A percentile compares a stretch with the other conserved stretches of the same genome.
Conservation (phyloP, 2,888 invertebrate genomes). For the Synergus laeviventris region DNA sequence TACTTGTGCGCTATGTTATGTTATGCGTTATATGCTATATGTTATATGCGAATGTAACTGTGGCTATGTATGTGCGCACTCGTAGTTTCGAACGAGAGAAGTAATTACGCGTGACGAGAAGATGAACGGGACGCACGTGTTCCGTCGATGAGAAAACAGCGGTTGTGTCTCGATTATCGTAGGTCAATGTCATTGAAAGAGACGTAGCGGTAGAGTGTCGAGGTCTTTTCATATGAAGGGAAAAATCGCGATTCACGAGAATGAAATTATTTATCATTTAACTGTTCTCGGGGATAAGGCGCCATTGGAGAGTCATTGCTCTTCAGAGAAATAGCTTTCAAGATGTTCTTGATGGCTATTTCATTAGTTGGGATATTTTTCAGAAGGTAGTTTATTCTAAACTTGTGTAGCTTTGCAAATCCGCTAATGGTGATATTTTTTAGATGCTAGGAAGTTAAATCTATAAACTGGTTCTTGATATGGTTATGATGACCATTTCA, state of each 20-base stretch:
- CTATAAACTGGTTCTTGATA: too few species aligned
- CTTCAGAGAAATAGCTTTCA: slow-evolving; percentile 30
- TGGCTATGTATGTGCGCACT: neutral
- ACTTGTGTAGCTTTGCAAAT: neutral
- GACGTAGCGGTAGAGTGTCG: slow-evolving; percentile 15
- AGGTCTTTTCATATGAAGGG: slow-evolving; percentile 24
- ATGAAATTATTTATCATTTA: slow-evolving; percentile 39
- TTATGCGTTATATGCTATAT: slow-evolving; percentile 15
- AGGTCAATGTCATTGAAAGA: slow-evolving; percentile 40
- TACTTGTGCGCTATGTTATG: slow-evolving; percentile 18
- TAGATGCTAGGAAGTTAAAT: neutral
- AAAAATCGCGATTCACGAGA: slow-evolving; percentile 39
- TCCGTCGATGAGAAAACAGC: slow-evolving; percentile 38
- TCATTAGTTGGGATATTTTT: slow-evolving; percentile 5
- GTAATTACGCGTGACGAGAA: slow-evolving; percentile 40
- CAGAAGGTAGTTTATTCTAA: neutral
- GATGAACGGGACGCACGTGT: slow-evolving; percentile 39
- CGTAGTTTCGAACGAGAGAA: slow-evolving; percentile 3
- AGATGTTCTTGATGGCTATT: slow-evolving; percentile 32
- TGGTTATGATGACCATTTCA: too few species aligned
- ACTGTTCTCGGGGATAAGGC: slow-evolving; percentile 26
- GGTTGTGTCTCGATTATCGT: slow-evolving; percentile 38
- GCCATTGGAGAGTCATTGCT: slow-evolving; percentile 32
- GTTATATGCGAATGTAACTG: neutral
- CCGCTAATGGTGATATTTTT: neutral